Percentiles rank a stretch among this genome's conserved stretches.
These are phyloP conservation scores for Perca flavescens DNA, from an alignment of 2,113 vertebrate species.

Conservation along the genomic window DNA sequence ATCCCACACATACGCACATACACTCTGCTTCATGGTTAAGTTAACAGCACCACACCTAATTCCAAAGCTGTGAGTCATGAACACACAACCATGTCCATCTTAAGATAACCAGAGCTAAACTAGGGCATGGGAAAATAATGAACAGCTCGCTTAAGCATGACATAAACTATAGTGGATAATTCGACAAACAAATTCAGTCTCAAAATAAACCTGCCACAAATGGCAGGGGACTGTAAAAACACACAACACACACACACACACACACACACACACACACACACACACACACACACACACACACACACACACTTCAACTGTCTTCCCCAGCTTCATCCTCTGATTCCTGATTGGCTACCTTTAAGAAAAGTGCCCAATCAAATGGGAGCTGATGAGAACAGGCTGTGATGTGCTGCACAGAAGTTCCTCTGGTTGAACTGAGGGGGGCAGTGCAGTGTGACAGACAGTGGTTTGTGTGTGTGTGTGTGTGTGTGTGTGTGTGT, in stretches of 20 bases:
- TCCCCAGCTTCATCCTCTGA: neutral
- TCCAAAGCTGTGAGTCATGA: constrained; percentile 65
- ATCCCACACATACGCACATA: constrained; percentile 38
- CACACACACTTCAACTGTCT: neutral
- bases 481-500: constrained; percentile 4
- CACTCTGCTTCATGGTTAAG: constrained; percentile 42
- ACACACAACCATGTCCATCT: constrained; percentile 11
- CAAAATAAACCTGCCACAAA: neutral
- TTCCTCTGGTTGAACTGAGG: constrained; percentile 30
- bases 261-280: neutral
- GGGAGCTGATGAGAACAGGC: neutral
- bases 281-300: too few species aligned
- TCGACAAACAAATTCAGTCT: neutral
- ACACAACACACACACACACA: neutral
- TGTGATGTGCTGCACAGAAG: neutral
- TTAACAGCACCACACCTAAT: constrained; percentile 67
- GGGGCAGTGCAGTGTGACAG: constrained; percentile 60
- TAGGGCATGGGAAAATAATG: constrained; percentile 13
- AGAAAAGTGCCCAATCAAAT: neutral
- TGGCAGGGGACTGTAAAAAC: neutral
- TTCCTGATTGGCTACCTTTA: constrained; percentile 9
- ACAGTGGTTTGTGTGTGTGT: neutral
- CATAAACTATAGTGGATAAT: neutral
- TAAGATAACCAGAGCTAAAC: neutral
- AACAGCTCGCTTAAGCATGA: neutral